Percentiles rank a stretch among this genome's conserved stretches.
phyloP scores from a whole-genome alignment of 2,888 invertebrate species.

The Poecilobothrus nobilitatus region DNA sequence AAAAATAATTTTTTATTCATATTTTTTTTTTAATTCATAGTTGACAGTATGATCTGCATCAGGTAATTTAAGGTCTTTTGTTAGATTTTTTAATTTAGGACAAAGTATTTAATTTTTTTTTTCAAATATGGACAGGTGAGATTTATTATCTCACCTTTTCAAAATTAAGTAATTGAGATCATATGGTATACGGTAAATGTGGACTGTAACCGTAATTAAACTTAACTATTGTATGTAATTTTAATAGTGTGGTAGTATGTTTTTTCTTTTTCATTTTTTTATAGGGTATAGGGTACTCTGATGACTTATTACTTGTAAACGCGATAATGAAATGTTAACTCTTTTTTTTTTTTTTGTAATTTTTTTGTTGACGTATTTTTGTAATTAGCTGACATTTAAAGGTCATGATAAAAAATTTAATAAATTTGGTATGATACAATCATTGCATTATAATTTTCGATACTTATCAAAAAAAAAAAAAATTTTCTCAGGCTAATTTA shows the following conservation, averaged over 20 bases:
- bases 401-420: background rate
- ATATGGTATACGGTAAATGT: too few species aligned
- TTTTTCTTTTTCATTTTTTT: too few species aligned
- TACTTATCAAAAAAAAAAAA: too few species aligned
- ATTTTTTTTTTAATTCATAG: background rate
- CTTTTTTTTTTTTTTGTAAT: too few species aligned
- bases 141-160: background rate
- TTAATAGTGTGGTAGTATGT: too few species aligned
- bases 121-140: background rate
- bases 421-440: background rate
- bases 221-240: too few species aligned
- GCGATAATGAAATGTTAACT: background rate
- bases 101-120: background rate
- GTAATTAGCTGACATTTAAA: background rate
- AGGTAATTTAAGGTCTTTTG: constrained; percentile 4
- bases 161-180: background rate
- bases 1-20: background rate
- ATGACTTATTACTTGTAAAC: background rate
- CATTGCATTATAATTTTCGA: too few species aligned
- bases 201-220: too few species aligned
- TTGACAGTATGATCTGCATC: background rate
- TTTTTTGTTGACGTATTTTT: background rate
- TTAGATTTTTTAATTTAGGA: background rate
- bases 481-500: too few species aligned
- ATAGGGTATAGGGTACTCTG: too few species aligned